Evolutionary conservation across 2,113 vertebrate species (phyloP), one percentile per base, ranked within the genome.

Genomic region (Aptenodytes forsteri): DNA sequence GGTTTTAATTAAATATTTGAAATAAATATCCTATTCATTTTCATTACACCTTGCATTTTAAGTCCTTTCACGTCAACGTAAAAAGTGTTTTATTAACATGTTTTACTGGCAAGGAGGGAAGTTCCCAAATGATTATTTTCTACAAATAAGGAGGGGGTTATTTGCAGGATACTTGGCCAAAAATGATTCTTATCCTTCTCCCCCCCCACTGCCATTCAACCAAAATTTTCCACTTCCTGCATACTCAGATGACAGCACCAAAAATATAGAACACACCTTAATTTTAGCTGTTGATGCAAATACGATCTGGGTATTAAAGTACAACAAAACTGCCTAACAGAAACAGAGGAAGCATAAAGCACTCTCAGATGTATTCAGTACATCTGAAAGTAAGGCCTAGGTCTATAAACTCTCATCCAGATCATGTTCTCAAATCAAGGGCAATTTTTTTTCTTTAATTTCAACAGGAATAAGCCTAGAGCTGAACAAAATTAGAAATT

Each of bases 401-500:
- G 56, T 59, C 70, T 84, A 61, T 34, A 50, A 93, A 64, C 26
- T 21, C 13, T 79, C 32, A 76, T 84, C 14, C 61, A 75, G 44
- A 84, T 22, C 9, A 83, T 44, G 16, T 49, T 78, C 67, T 66
- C 26, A 79, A 96, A 89, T 27, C 26, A 85, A 83, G 38, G 14
- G 22, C 29, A 62, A 38, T 87, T 88, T 49, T 84, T 91, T 83
- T 91, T 46, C 81, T 75, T 84, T 44, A 89, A 85, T 93, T 97
- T 97, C 89, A 89, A 79, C 69, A 91, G 36, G 73, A 94, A 79
- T 61, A 79, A 93, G 73, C 89, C 84, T 90, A 69, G 56, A 91
- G 84, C 82, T 56, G 84, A 72, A 75, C 55, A 77, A 85, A 96
- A 96, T 96, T 73, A 96, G 64, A 94, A 95, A 72, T 96, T 82